Evolutionary conservation across 2,888 invertebrate species (phyloP), one percentile per base, ranked within the genome.

Genomic region (Pherbina coryleti): DNA sequence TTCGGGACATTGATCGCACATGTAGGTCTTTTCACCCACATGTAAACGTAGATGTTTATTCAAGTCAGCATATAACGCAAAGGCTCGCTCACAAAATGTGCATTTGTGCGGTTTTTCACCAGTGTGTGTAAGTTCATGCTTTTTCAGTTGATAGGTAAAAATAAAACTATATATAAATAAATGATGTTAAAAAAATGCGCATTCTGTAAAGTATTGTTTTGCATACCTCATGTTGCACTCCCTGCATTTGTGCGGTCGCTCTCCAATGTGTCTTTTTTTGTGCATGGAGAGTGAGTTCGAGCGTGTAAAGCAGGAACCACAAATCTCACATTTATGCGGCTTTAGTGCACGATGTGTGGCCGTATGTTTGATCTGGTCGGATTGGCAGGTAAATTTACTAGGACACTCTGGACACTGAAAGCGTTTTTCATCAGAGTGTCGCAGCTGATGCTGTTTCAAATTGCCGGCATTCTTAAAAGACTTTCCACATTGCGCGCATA

Each of bases 241-340:
- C 3, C 83, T 82, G 73, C 84, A 84, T 44, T 84, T 82, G 64
- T 82, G 82, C 0, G 82, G 84, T 34, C 81, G 81, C 9, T 93
- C 90, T 0, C 93, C 93, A 0, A 92, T 91, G 83, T 94, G 93
- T 37, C 93, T 93, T 31, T 93, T 86, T 83, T 91, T 90, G 84
- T 93, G 93, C 67, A 94, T 92, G 84, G 92, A 93, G 44, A 94
- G 86, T 0, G 92, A 91, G 81, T 90, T 91, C 1, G 90, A 89
- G 77, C 92, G 92, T 0, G 92, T 92, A 83, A 92, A 92, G 25
- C 91, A 83, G 79, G 93, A 92, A 14, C 92, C 91, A 81, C 94
- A 94, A 77, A 91, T 91, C 31, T 92, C 92, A 81, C 94, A 94
- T 78, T 91, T 91, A 87, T 92, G 92, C 0, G 94, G 93, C 75